Conservation (phyloP, 2,888 invertebrate species). For the Sturmia bella region DNA sequence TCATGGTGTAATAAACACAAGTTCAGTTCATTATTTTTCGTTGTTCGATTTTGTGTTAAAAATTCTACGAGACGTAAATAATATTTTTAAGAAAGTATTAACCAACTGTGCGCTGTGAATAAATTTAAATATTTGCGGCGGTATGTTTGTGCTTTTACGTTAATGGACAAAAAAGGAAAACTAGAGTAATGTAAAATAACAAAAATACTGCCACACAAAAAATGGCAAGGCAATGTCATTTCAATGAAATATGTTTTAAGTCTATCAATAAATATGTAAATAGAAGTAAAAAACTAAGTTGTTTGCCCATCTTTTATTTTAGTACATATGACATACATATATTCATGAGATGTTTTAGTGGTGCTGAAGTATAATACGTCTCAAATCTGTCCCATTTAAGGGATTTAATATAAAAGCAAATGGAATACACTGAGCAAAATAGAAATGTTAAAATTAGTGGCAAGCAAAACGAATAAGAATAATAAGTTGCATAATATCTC, state of each 20-base stretch:
- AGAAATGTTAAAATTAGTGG: not conserved
- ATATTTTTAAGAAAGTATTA: conserved; percentile 7
- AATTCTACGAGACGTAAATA: conserved; percentile 10
- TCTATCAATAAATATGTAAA: not conserved
- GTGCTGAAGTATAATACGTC: not conserved
- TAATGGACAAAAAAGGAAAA: conserved; percentile 16
- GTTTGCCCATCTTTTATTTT: too few species aligned
- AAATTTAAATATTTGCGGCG: conserved; percentile 36
- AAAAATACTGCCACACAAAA: not conserved
- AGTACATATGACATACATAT: too few species aligned
- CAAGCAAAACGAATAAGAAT: not conserved
- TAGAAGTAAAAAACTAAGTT: too few species aligned
- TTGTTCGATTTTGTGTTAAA: conserved; percentile 53
- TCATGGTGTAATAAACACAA: conserved; percentile 34
- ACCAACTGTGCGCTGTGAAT: conserved; percentile 40
- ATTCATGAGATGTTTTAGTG: too few species aligned
- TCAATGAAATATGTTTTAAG: not conserved
- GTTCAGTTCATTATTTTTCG: conserved; percentile 61
- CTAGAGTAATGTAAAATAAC: not conserved
- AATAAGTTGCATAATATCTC: conserved; percentile 47
- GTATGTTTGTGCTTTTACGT: conserved; percentile 7
- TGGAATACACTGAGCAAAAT: conserved; percentile 31
- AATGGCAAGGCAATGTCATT: conserved; percentile 2
- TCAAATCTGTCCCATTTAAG: conserved; percentile 13
- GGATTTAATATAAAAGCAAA: conserved; percentile 4